Base-by-base conservation (phyloP, 2,113 vertebrate species). In the Anoplopoma fimbria region DNA sequence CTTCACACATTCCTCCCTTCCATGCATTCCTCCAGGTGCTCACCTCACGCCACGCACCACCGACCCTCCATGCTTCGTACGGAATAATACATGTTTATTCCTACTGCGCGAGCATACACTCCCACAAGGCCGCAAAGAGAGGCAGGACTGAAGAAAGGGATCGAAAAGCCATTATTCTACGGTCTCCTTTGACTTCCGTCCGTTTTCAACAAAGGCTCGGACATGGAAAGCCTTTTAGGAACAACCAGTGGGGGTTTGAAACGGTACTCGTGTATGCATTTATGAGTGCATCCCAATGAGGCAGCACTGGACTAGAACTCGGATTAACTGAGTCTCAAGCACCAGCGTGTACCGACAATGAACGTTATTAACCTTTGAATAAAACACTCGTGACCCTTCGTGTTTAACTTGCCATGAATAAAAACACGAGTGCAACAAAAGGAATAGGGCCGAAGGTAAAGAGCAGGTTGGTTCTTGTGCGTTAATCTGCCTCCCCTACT, bases 211-310 rank as follows among this genome's bases (percentile, higher is more conserved):
- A 96, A 95, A 96, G 93, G 92, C 95, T 95, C 93, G 93, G 95
- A 97, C 96, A 97, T 96, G 95, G 95, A 97, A 97, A 97, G 94
- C 95, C 96, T 97, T 97, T 97, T 97, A 97, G 94, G 55, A 95
- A 94, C 94, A 95, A 96, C 96, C 97, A 96, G 96, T 87, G 91
- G 95, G 96, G 96, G 85, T 94, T 94, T 91, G 89, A 94, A 36
- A 33, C 93, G 91, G 93, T 93, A 93, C 92, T 96, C 91, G 83
- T 61, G 81, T 92, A 86, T 93, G 87, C 91, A 96, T 96, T 95
- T 94, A 95, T 96, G 89, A 91, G 78, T 81, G 84, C 85, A 61
- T 85, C 77, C 45, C 82, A 79, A 86, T 70, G 87, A 84, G 84
- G 15, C 33, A 69, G 78, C 55, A 12, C 77, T 70, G 77, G 51